Conservation (phyloP, 2,113 vertebrate species). For the Nothobranchius kuhntae region DNA sequence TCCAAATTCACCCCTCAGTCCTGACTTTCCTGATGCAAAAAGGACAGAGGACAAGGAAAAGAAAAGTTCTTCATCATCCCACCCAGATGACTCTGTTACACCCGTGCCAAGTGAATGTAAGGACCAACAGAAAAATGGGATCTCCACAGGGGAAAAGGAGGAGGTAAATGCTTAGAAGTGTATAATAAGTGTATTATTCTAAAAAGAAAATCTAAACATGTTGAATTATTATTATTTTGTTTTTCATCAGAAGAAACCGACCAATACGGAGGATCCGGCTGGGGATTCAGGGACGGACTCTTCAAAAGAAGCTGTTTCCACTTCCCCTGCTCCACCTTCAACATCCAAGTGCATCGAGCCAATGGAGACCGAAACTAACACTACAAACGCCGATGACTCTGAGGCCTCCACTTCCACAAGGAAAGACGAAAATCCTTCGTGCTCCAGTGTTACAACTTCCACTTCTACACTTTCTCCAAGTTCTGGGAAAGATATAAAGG, state of each 20-base stretch:
- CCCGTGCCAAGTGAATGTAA: conserved; percentile 41
- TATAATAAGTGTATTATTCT: not conserved
- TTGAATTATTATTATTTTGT: not conserved
- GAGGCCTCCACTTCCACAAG: conserved; percentile 36
- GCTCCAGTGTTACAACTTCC: conserved; percentile 52
- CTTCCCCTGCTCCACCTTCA: conserved; percentile 25
- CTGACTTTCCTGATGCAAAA: conserved; percentile 66
- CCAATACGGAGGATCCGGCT: conserved; percentile 12
- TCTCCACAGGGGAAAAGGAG: conserved; percentile 48
- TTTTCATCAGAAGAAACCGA: conserved; percentile 47
- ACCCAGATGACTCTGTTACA: conserved; percentile 19
- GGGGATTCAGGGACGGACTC: conserved; percentile 39
- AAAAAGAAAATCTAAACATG: not conserved
- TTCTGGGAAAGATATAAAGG: conserved; percentile 17
- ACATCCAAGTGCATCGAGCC: conserved; percentile 45
- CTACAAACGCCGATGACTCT: conserved; percentile 81
- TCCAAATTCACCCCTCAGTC: conserved; percentile 56
- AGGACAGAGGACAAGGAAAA: conserved; percentile 56
- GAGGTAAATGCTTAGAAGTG: conserved; percentile 43
- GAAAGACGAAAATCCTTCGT: conserved; percentile 47
- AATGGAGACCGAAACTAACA: conserved; percentile 64
- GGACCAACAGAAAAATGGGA: conserved; percentile 40
- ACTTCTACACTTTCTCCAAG: conserved; percentile 29
- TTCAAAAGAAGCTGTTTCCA: conserved; percentile 28
- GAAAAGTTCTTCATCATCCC: conserved; percentile 12